A percentile compares a stretch with the other conserved stretches of the same genome.
These are phyloP conservation scores for Periophthalmodon schlosseri DNA, from an alignment of 2,113 vertebrate species.

Conservation along the genomic window DNA sequence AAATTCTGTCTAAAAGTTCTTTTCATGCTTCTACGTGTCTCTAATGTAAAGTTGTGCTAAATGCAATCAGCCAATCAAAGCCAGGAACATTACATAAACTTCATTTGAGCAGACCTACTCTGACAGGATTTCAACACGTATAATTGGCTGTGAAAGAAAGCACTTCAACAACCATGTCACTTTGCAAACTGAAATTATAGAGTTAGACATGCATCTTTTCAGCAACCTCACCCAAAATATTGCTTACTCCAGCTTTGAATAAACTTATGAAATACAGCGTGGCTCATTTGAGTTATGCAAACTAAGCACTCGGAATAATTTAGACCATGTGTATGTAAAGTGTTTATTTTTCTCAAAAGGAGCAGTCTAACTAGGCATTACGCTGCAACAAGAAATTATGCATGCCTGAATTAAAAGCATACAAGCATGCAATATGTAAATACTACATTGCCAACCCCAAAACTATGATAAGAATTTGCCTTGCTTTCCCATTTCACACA, in stretches of 20 bases:
- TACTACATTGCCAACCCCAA: constrained; percentile 9
- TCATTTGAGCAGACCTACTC: not conserved
- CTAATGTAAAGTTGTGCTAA: not conserved
- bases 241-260: constrained; percentile 2
- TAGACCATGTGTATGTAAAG: constrained; percentile 46
- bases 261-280: constrained; percentile 16
- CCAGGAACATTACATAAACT: not conserved
- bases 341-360: constrained; percentile 37
- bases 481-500: constrained; percentile 12
- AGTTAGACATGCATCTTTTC: not conserved
- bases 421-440: constrained; percentile 33
- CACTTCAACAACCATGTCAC: not conserved
- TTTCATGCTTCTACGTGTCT: too few relatives aligned
- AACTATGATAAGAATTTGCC: constrained; percentile 22
- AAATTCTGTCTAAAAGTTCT: too few relatives aligned
- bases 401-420: constrained; percentile 41
- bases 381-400: constrained; percentile 40
- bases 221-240: constrained; percentile 7
- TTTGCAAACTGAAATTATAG: not conserved
- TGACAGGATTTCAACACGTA: not conserved
- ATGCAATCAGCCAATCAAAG: not conserved
- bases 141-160: not conserved
- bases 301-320: constrained; percentile 44
- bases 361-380: constrained; percentile 43
- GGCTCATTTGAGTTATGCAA: constrained; percentile 23